A percentile compares a stretch with the other conserved stretches of the same genome.
Evolutionary conservation across 2,797 vertebrate species (phyloP).

Genomic region (Sphenodon punctatus): DNA sequence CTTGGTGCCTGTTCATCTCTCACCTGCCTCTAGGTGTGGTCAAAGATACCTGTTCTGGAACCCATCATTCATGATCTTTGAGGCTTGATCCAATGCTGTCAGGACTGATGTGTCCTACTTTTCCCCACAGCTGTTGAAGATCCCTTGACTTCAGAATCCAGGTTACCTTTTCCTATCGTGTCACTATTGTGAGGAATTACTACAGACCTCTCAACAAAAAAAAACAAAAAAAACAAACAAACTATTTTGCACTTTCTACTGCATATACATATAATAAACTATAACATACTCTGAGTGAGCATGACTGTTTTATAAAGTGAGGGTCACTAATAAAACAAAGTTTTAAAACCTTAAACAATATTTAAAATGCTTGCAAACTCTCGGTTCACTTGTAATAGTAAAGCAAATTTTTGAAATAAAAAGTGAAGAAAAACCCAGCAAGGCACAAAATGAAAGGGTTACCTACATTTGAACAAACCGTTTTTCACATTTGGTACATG

Average conservation of each 20-base stretch:
- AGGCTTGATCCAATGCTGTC: background rate
- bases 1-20: background rate
- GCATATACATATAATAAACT: background rate
- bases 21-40: rapidly evolving
- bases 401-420: background rate
- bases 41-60: background rate
- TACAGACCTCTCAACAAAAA: background rate
- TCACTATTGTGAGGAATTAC: too few relatives aligned
- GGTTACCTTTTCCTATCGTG: too few relatives aligned
- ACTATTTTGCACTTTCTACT: background rate
- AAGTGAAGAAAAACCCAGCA: background rate
- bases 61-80: rapidly evolving
- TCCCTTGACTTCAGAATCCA: too few relatives aligned
- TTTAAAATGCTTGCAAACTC: background rate
- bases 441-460: background rate
- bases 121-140: background rate
- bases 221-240: too few relatives aligned
- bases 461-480: conserved; percentile 28
- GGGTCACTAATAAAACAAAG: background rate
- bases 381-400: background rate
- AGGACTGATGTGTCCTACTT: background rate
- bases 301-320: background rate
- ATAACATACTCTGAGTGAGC: background rate
- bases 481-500: background rate
- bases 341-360: background rate